A percentile compares a stretch with the other conserved stretches of the same genome.
Evolutionary conservation across 1,140 invertebrate genomes (phyloP).

Genomic region (Nilaparvata lugens): DNA sequence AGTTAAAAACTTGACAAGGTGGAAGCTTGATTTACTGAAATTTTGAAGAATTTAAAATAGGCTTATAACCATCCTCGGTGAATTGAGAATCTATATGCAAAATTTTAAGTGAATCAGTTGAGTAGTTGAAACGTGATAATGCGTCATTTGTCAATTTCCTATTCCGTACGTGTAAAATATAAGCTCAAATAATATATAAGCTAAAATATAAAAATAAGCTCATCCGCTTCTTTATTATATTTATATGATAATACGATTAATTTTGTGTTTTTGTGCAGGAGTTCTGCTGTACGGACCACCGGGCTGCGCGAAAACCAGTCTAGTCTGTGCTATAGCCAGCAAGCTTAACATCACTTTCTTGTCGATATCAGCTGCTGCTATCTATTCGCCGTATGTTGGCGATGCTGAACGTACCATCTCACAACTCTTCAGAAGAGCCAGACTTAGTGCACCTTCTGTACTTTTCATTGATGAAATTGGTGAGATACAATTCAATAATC

Average conservation of each 20-base stretch:
- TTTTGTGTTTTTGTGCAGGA: slow-evolving; percentile 38
- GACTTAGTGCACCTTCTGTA: slow-evolving; percentile 53
- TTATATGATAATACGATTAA: slow-evolving; percentile 1
- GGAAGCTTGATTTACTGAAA: too few relatives aligned
- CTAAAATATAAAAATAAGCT: background rate
- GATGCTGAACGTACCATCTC: slow-evolving; percentile 50
- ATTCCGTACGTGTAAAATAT: background rate
- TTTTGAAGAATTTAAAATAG: too few relatives aligned
- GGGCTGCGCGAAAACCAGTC: slow-evolving; percentile 64
- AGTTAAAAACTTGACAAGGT: too few relatives aligned
- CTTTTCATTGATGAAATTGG: slow-evolving; percentile 71
- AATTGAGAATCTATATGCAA: too few relatives aligned
- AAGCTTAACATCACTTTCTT: slow-evolving; percentile 51
- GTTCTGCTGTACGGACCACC: slow-evolving; percentile 66
- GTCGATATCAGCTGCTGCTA: slow-evolving; percentile 50
- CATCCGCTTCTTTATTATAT: background rate
- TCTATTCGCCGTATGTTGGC: slow-evolving; percentile 58
- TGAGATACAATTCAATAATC: too few relatives aligned
- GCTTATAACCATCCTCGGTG: too few relatives aligned
- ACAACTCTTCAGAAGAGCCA: slow-evolving; percentile 54
- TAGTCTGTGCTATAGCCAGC: slow-evolving; percentile 54
- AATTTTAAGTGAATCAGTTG: too few relatives aligned
- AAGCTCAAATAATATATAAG: background rate
- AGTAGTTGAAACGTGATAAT: too few relatives aligned
- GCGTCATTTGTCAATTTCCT: too few relatives aligned